phyloP scores from a whole-genome alignment of 2,113 vertebrate genomes.

The Rhegmatorhina hoffmannsi region DNA sequence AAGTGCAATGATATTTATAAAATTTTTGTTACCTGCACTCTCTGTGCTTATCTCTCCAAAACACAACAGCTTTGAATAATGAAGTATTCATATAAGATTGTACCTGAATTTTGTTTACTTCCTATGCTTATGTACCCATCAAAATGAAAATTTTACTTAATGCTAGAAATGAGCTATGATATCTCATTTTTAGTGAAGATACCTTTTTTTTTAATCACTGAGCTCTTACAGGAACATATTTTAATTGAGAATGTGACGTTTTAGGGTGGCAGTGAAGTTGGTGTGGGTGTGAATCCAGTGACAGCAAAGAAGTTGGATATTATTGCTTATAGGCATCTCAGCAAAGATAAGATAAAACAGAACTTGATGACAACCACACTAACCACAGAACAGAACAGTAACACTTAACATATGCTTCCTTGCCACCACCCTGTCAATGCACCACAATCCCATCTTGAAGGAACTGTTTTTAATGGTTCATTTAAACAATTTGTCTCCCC shows the following conservation, averaged over 20 bases:
- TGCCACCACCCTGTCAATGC: not conserved
- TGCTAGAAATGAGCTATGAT: not conserved
- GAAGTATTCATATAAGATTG: not conserved
- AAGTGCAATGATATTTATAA: not conserved
- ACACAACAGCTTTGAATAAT: not conserved
- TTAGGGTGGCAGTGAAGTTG: not conserved
- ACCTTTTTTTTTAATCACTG: not conserved
- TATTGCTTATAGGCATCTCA: conserved; percentile 14
- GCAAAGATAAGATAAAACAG: conserved; percentile 9
- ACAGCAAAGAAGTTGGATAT: conserved; percentile 20
- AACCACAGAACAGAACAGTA: conserved; percentile 16
- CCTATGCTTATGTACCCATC: not conserved
- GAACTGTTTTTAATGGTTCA: not conserved
- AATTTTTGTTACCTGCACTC: not conserved
- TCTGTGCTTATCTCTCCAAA: not conserved
- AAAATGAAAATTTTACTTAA: not conserved
- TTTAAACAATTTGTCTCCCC: not conserved
- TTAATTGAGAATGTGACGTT: not conserved
- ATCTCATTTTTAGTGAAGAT: not conserved
- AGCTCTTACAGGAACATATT: not conserved
- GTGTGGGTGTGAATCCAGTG: conserved; percentile 34
- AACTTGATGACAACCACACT: conserved; percentile 2
- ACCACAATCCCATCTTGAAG: not conserved
- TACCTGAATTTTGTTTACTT: not conserved
- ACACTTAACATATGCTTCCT: conserved; percentile 34